Conservation (phyloP, 2,113 vertebrate species). For the Hemiscyllium ocellatum region DNA sequence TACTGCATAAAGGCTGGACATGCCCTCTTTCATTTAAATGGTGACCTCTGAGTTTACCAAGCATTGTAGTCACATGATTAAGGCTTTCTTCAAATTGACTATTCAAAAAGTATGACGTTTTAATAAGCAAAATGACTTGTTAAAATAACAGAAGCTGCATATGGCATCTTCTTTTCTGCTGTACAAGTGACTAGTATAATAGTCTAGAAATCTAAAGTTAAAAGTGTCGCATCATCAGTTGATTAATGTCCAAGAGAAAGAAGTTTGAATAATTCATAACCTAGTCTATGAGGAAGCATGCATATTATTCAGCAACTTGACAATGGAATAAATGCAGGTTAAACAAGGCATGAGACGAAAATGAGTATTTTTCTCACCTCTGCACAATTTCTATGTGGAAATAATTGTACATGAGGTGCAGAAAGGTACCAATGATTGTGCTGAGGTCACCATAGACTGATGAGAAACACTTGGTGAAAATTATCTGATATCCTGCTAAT, state of each 20-base stretch:
- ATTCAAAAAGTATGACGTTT: not conserved
- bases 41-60: not conserved
- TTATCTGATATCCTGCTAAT: conserved; percentile 18
- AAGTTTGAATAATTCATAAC: not conserved
- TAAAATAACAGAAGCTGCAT: not conserved
- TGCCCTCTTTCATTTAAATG: not conserved
- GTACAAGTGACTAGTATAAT: not conserved
- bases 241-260: not conserved
- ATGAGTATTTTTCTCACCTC: not conserved
- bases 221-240: not conserved
- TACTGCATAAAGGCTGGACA: not conserved
- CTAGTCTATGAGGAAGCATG: not conserved
- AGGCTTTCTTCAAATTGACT: not conserved
- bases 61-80: not conserved
- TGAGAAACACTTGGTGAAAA: not conserved
- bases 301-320: not conserved
- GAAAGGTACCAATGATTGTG: not conserved
- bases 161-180: not conserved
- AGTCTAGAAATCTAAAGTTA: not conserved
- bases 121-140: not conserved
- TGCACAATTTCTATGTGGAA: not conserved
- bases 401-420: not conserved
- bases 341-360: not conserved
- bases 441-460: not conserved
- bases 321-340: not conserved